Conservation (phyloP, 2,797 vertebrate genomes). For the Tragelaphus oryx region DNA sequence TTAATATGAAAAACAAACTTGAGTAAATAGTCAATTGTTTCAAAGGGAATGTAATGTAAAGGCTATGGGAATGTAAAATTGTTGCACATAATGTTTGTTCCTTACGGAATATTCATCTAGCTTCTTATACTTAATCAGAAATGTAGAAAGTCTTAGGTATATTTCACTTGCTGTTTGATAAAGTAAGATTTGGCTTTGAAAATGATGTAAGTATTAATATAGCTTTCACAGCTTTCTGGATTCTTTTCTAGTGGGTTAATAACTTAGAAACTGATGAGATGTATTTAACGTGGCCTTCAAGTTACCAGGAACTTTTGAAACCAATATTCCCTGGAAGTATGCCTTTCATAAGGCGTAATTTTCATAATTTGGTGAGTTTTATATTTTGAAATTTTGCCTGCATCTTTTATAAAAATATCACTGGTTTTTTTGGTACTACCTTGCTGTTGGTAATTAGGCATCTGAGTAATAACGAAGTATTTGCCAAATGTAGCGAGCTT, state of each 20-base stretch:
- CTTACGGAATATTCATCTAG: neutral
- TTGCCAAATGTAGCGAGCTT: neutral
- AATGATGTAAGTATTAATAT: neutral
- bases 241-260: constrained; percentile 91
- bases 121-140: neutral
- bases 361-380: constrained; percentile 93
- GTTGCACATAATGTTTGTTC: neutral
- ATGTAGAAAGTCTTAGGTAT: neutral
- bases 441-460: neutral
- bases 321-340: constrained; percentile 90
- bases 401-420: neutral
- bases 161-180: neutral
- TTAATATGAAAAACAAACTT: neutral
- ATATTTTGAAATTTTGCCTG: neutral
- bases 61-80: neutral
- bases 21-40: neutral
- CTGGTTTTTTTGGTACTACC: neutral
- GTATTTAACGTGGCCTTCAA: constrained; percentile 90
- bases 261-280: constrained; percentile 92
- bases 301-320: constrained; percentile 91
- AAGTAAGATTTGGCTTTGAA: constrained; percentile 13
- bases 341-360: constrained; percentile 91
- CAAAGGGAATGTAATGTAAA: neutral
- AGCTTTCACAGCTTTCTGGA: constrained; percentile 35
- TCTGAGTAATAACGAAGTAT: neutral